Base-by-base conservation (phyloP, 2,113 vertebrate species). In the Pseudorectes ferrugineus region DNA sequence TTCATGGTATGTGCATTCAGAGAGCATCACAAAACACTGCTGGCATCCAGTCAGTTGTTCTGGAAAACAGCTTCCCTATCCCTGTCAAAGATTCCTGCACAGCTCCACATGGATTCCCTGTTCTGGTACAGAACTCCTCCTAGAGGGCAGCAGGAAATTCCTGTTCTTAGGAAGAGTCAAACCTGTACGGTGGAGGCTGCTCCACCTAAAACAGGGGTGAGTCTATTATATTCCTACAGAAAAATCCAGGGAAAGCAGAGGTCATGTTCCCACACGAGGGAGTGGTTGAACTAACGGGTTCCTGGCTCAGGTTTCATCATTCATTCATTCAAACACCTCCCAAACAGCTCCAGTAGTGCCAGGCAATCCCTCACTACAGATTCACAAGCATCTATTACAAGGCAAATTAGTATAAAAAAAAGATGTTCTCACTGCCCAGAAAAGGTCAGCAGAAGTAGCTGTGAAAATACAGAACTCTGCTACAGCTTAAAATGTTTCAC, bases 191-290 rank as follows among this genome's bases (percentile, higher is more conserved):
- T 10, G 2, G 28, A 85, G 38, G 38, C 45, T 61, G 43, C 42
- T n/a, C 28, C 70, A 82, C n/a, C 31, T 57, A 19, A 71, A 81
- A 35, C 3, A 5, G 18, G 25, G 12, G 2, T 18, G 31, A 68
- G 24, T 3, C 40, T 24, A 0, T 22, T 28, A 0, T 5, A 55
- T 5, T 42, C 26, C 36, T 29, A 10, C 25, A 40, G 5, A 62
- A 73, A 74, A 74, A 38, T 5, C 0, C 40, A 29, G 21, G 23
- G 38, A 42, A 29, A 46, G 63, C 28, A 59, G 19, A 46, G 19
- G 51, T 82, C 7, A 2, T 1, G 58, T 20, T 58, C 52, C 57
- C 52, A 85, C 28, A n/a, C 6, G 31, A 84, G 43, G 43, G 48
- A 75, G 54, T 5, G 38, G 13, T 7, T 85, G 68, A 85, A 79